These are phyloP conservation scores for Diabrotica virgifera DNA, from an alignment of 1,140 invertebrate genomes.

Conservation along the genomic window DNA sequence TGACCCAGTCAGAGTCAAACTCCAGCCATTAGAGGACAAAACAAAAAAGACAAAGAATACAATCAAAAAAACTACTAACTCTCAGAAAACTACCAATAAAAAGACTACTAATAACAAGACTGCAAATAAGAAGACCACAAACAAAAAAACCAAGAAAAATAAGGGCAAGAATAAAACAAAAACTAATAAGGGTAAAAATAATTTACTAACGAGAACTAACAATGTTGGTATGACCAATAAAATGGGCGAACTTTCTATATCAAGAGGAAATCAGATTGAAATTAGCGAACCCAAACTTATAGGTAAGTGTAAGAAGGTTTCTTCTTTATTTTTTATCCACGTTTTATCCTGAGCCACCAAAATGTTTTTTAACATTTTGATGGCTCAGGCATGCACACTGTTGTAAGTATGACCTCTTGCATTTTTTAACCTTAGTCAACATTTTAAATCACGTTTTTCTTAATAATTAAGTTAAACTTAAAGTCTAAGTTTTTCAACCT, in stretches of 20 bases:
- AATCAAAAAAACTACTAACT: conserved; percentile 10
- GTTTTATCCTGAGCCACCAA: no score
- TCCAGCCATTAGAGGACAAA: conserved; percentile 56
- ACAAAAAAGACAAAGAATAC: conserved; percentile 29
- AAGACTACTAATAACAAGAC: conserved; percentile 7
- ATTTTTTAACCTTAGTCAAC: no score
- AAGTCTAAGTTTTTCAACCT: no score
- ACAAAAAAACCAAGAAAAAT: conserved; percentile 33
- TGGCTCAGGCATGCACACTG: no score
- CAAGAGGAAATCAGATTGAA: conserved; percentile 17
- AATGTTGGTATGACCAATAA: conserved; percentile 27
- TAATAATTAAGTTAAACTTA: no score
- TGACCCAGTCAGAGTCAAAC: conserved; percentile 76
- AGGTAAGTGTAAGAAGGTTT: conserved; percentile 4
- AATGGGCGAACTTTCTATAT: conserved; percentile 33
- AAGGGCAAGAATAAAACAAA: conserved; percentile 35
- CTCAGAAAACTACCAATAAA: conserved; percentile 30
- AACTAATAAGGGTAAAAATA: conserved; percentile 7
- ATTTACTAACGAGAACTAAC: neutral
- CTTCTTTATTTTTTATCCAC: no score
- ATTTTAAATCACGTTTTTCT: no score
- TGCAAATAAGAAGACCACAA: conserved; percentile 26
- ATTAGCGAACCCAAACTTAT: neutral
- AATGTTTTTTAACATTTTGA: no score
- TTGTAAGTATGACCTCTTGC: no score